Evolutionary conservation across 1,140 invertebrate species (phyloP), one percentile per base, ranked within the genome.

Genomic region (Apis cerana): DNA sequence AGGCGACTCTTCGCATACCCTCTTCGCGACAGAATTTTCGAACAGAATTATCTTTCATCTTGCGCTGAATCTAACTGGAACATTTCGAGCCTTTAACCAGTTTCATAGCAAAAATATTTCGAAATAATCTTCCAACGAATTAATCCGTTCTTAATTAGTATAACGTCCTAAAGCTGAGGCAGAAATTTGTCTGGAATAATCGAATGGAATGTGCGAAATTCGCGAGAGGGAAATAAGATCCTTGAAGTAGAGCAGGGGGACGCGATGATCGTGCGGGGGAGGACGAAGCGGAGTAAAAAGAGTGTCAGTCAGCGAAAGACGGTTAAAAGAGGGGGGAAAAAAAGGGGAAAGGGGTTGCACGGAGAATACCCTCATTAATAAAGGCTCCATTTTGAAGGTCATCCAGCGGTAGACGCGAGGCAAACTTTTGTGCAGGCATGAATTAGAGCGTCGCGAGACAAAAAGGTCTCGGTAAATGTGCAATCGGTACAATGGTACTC

Each of bases 351-450:
- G 58, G 48, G 75, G 72, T 64, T 79, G 54, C 77, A 72, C 75
- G 80, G 80, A 87, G 89, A 90, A 82, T 88, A 87, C 75, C 88
- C 89, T 90, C 88, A 89, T 90, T 90, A 90, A 90, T 90, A 90
- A 90, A 90, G 89, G 81, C 85, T 67, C 77, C 67, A 68, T 65
- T 82, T 85, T 75, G 87, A 89, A 88, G 87, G 86, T 88, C 84
- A 77, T 86, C 62, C 84, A 83, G 67, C 81, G 76, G 69, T 48
- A 68, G 78, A 79, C 79, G 71, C 69, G 70, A 85, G 85, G 71
- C 59, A 72, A 75, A 88, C 86, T 88, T 88, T 88, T 88, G 80
- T 88, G 64, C 74, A 80, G 64, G 61, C 56, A 62, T 70, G 76
- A 75, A 71, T 88, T 88, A 80, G 88, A 88, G 75, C 80, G 64